These are phyloP conservation scores for Melanotaenia boesemani DNA, from an alignment of 2,797 vertebrate genomes.

Conservation along the genomic window DNA sequence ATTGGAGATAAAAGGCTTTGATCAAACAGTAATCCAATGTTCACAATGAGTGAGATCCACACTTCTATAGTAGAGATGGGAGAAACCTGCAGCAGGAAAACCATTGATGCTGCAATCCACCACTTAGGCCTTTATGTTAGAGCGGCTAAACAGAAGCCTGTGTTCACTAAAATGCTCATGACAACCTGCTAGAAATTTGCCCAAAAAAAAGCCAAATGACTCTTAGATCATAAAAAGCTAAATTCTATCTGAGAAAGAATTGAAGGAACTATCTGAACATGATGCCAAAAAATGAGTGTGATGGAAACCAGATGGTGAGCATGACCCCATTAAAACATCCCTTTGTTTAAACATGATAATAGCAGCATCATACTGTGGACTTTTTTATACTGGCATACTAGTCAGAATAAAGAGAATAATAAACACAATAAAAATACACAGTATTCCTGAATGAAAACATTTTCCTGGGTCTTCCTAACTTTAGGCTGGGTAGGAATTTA, in stretches of 20 bases:
- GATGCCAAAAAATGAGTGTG: neutral
- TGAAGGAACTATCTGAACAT: neutral
- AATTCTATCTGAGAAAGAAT: neutral
- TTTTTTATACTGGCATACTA: too few species aligned
- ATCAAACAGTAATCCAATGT: neutral
- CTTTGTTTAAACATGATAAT: neutral
- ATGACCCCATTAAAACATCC: neutral
- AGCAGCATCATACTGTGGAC: neutral
- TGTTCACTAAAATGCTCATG: neutral
- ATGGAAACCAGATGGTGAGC: neutral
- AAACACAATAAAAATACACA: neutral
- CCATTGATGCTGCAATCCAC: neutral
- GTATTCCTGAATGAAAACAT: neutral
- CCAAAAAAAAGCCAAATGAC: neutral
- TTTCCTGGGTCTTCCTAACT: too few species aligned
- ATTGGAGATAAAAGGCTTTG: too few species aligned
- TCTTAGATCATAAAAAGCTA: neutral
- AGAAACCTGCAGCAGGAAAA: neutral
- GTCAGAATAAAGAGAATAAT: neutral
- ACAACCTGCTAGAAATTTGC: neutral
- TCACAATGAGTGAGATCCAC: neutral
- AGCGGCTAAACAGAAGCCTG: neutral
- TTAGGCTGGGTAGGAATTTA: too few species aligned
- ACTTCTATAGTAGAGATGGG: neutral
- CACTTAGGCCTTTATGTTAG: neutral